Conservation (phyloP, 2,797 vertebrate species). For the Phrynocephalus forsythii region DNA sequence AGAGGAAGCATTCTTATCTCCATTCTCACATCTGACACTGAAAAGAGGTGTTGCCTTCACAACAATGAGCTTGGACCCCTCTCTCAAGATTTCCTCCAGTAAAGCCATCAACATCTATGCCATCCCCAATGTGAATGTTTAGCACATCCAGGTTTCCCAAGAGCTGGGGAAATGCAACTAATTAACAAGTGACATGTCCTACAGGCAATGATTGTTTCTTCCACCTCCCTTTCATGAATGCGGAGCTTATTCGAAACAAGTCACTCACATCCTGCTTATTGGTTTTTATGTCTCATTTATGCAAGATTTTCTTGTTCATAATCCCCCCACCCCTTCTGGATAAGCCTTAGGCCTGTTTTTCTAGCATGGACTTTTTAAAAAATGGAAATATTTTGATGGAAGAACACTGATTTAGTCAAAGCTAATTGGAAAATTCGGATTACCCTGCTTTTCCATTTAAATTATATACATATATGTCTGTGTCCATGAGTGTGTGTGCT, state of each 20-base stretch:
- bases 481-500: constrained; percentile 35
- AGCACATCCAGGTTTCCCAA: constrained; percentile 65
- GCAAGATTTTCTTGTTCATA: constrained; percentile 59
- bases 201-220: constrained; percentile 60
- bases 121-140: constrained; percentile 70
- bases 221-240: constrained; percentile 35
- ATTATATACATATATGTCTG: constrained; percentile 62
- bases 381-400: constrained; percentile 65
- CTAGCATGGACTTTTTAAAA: constrained; percentile 39
- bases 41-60: constrained; percentile 58
- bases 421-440: constrained; percentile 71
- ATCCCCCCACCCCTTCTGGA: constrained; percentile 16
- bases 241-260: constrained; percentile 53
- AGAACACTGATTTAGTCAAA: constrained; percentile 65
- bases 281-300: constrained; percentile 64
- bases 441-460: constrained; percentile 72
- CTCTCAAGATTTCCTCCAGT: constrained; percentile 63
- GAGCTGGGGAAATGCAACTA: constrained; percentile 53
- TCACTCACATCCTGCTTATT: constrained; percentile 56
- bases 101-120: constrained; percentile 65
- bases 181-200: constrained; percentile 72
- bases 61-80: constrained; percentile 55
- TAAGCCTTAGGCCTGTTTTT: constrained; percentile 36
- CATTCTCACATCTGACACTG: constrained; percentile 48
- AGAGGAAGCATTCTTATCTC: constrained; percentile 21